Conservation (phyloP, 2,888 invertebrate species). For the Andrena fulva region DNA sequence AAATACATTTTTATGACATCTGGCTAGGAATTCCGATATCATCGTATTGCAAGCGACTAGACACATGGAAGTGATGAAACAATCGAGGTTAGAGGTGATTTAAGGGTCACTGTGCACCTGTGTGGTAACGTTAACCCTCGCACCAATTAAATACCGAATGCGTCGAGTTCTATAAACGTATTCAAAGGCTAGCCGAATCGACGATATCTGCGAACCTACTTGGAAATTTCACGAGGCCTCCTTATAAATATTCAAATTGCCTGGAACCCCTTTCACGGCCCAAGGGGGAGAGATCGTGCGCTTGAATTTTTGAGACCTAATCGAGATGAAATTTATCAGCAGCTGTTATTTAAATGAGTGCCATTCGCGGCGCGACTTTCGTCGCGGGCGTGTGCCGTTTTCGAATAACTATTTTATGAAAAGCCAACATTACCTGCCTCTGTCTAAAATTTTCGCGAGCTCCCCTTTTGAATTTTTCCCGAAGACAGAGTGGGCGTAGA, state of each 20-base stretch:
- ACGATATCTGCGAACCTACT: slow-evolving; percentile 68
- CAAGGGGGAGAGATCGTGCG: slow-evolving; percentile 67
- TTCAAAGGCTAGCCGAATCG: slow-evolving; percentile 62
- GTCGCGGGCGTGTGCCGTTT: slow-evolving; percentile 24
- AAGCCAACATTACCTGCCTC: background rate
- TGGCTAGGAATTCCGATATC: too few relatives aligned
- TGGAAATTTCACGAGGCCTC: slow-evolving; percentile 68
- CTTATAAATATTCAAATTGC: slow-evolving; percentile 78
- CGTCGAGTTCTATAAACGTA: slow-evolving; percentile 64
- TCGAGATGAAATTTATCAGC: slow-evolving; percentile 65
- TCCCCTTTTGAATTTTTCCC: background rate
- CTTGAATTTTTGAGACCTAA: slow-evolving; percentile 73
- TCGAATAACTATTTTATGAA: slow-evolving; percentile 34
- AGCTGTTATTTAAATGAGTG: slow-evolving; percentile 66
- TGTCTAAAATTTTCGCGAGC: background rate
- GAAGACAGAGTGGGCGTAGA: background rate
- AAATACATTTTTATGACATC: too few relatives aligned
- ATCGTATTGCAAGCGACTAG: too few relatives aligned
- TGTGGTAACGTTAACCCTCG: background rate
- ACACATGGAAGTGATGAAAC: too few relatives aligned
- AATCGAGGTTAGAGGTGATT: too few relatives aligned
- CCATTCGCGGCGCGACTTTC: slow-evolving; percentile 10
- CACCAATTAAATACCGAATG: background rate
- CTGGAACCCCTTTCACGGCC: slow-evolving; percentile 57
- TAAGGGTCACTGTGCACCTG: too few relatives aligned